Conservation (phyloP, 2,888 invertebrate species). For the Pandemis heparana region DNA sequence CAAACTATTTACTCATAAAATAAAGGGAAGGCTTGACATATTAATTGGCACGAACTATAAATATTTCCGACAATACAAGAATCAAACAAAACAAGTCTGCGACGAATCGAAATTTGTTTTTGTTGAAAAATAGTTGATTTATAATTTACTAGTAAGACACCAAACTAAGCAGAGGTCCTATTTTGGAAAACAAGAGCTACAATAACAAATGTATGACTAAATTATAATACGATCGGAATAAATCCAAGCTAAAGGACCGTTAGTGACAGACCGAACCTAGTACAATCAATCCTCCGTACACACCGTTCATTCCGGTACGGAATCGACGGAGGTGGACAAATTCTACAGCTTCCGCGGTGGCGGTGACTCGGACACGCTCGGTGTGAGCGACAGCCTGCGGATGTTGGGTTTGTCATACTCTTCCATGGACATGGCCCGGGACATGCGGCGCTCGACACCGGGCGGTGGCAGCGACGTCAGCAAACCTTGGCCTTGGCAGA, state of each 20-base stretch:
- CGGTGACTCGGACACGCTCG: slow-evolving; percentile 70
- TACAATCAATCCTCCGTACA: not conserved
- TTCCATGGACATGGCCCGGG: slow-evolving; percentile 91
- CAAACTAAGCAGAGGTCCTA: too few species aligned
- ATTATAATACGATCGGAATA: not conserved
- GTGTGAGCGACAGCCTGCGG: slow-evolving; percentile 89
- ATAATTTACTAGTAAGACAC: too few species aligned
- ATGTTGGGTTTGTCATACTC: slow-evolving; percentile 93
- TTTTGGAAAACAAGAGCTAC: too few species aligned
- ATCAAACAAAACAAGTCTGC: too few species aligned
- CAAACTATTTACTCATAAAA: too few species aligned
- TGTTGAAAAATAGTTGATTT: too few species aligned
- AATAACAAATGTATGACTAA: too few species aligned
- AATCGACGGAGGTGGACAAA: slow-evolving; percentile 49
- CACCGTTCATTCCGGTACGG: slow-evolving; percentile 57
- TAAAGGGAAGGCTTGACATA: too few species aligned
- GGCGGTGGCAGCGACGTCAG: slow-evolving; percentile 93
- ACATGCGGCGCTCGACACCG: slow-evolving; percentile 90
- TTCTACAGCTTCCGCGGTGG: slow-evolving; percentile 72
- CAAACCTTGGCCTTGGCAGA: slow-evolving; percentile 95
- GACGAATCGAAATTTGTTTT: too few species aligned
- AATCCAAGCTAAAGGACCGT: not conserved
- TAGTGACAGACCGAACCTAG: not conserved
- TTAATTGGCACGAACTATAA: too few species aligned
- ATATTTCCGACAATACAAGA: too few species aligned